Evolutionary conservation across 2,797 vertebrate species (phyloP), one percentile per base, ranked within the genome.

Genomic region (Manis crassicaudata): DNA sequence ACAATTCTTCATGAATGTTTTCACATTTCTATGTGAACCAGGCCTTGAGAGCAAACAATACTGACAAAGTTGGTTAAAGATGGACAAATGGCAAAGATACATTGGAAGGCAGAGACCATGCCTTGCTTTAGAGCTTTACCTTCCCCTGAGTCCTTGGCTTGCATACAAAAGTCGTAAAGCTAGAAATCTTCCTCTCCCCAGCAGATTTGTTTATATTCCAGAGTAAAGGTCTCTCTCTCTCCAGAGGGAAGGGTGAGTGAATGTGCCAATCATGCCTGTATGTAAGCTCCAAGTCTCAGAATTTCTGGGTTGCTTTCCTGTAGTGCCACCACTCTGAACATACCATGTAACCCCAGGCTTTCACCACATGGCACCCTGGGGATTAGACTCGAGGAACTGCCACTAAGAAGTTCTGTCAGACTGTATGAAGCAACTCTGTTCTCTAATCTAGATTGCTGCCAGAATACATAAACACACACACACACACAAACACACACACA

Each of bases 301-400:
- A 52, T 63, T 40, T 50, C 80, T 35, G 27, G 4, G 16, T 20
- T 60, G 27, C 32, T 73, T n/a, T 68, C 6, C 80, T 50, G 32
- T 6, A 5, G 1, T 27, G 3, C 80, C 65, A 7, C 8, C 8
- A 7, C 23, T 20, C 5, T 35, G 13, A 5, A 25, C 10, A 6
- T 18, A 17, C 23, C 40, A 10, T 16, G 17, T 17, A 52, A 63
- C 46, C 27, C 3, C 5, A 62, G 37, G 16, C 1, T 35, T 35
- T 46, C 29, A 7, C 23, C 50, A 40, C 37, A 32, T 12, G 6
- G 2, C 16, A 72, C 56, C 25, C 10, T 14, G 11, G 23, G 1
- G 18, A n/a, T 27, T 27, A 35, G 29, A 14, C 13, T n/a, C 35
- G 18, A 37, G 43, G 16, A 65, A 56, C 46, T n/a, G 23, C 21